Base-by-base conservation (phyloP, 2,797 vertebrate genomes). In the Antrozous pallidus region DNA sequence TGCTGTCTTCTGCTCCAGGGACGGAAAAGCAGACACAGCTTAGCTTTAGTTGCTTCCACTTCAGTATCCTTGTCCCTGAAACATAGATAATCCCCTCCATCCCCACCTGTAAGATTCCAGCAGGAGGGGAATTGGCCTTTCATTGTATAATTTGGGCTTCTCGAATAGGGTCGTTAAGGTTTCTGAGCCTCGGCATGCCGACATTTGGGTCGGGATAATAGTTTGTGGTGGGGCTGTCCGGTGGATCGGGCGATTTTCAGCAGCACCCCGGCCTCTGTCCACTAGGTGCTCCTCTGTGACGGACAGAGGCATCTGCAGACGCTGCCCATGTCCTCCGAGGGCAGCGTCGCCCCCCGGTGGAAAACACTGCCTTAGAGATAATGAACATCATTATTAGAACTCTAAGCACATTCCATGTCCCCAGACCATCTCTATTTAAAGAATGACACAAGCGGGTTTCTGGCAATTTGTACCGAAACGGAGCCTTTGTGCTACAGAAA, bases 401-500 rank as follows among this genome's bases (percentile, higher is more conserved):
- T 45, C 69, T 5, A 12, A 49, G 22, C 6, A 33, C 16, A 42
- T 3, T 22, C 28, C 13, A 0, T 8, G 38, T 20, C 49, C 45
- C 47, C n/a, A 3, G 1, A 22, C 22, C 11, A 9, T 51, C 36
- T 84, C 90, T 69, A 2, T 31, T 28, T 67, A 67, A 83, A 42
- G 81, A 71, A 47, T 0, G 18, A 45, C 18, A 26, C 36, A 20
- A 26, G 8, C 1, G 0, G 26, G 51, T 54, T 58, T 90, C 33
- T 73, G 82, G 88, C 42, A 33, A 82, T 65, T 9, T 40, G 83
- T 36, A 80, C 6, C 54, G 31, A 94, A 93, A 49, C n/a, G 28
- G 75, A 88, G 45, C 4, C 54, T 61, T 73, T 3, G 0, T 26
- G 31, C 47, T 9, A 33, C 20, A 47, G 20, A 22, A 3, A 5